Evolutionary conservation across 1,140 invertebrate species (phyloP).

Genomic region (Rhagoletis pomonella): DNA sequence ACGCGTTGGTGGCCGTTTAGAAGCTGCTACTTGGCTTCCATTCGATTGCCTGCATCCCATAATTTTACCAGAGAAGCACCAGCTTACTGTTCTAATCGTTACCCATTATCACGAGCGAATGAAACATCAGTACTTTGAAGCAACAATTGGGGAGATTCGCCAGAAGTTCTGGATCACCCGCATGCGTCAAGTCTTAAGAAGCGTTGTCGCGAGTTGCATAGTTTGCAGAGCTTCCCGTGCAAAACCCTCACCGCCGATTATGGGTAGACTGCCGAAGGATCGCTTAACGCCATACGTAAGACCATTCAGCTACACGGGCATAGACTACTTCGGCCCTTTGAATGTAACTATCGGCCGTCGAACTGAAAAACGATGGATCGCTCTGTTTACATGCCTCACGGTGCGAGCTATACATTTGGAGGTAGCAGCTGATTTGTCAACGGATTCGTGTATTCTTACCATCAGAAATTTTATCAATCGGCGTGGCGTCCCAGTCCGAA

Average conservation of each 20-base stretch:
- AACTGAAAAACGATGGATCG: slow-evolving; percentile 50
- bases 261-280: slow-evolving; percentile 51
- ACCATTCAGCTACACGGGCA: slow-evolving; percentile 27
- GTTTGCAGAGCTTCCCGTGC: background rate
- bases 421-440: slow-evolving; percentile 25
- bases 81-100: no score
- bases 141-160: no score
- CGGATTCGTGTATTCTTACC: slow-evolving; percentile 51
- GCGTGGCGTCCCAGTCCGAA: slow-evolving; percentile 42
- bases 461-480: slow-evolving; percentile 56
- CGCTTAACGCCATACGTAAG: slow-evolving; percentile 17
- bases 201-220: background rate
- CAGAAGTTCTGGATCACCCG: no score
- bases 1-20: no score
- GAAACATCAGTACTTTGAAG: no score
- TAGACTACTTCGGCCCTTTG: slow-evolving; percentile 12
- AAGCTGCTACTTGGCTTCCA: no score
- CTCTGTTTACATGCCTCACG: slow-evolving; percentile 49
- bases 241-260: slow-evolving; percentile 8
- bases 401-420: slow-evolving; percentile 56
- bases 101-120: no score
- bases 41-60: no score
- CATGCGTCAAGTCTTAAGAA: no score
- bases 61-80: no score
- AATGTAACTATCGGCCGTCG: slow-evolving; percentile 33